These are phyloP conservation scores for Anastrepha obliqua DNA, from an alignment of 1,140 invertebrate genomes.

Conservation along the genomic window DNA sequence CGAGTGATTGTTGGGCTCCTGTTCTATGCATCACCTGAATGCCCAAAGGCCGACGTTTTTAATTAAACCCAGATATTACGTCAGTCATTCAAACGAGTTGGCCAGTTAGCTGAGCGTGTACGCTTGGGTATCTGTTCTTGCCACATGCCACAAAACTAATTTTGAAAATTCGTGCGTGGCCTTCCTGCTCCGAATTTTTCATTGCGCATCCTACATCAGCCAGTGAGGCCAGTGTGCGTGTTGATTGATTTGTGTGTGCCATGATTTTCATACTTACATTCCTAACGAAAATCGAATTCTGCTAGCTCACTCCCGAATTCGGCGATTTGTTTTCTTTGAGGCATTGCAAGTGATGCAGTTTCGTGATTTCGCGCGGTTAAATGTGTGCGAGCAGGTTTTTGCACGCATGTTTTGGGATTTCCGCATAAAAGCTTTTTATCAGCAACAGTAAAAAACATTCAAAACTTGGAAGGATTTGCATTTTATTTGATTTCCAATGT, in stretches of 20 bases:
- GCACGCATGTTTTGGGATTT: too few relatives aligned
- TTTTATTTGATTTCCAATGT: not conserved
- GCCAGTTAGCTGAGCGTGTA: not conserved
- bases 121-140: conserved; percentile 12
- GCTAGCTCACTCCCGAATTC: too few relatives aligned
- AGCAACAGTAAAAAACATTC: not conserved
- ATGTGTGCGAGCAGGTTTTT: too few relatives aligned
- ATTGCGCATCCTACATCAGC: not conserved
- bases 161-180: not conserved
- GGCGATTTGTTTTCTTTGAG: not conserved
- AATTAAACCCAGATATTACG: conserved; percentile 22
- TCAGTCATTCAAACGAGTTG: conserved; percentile 28
- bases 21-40: not conserved
- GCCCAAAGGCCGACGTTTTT: conserved; percentile 42
- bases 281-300: too few relatives aligned
- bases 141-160: conserved; percentile 48
- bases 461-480: not conserved
- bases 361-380: too few relatives aligned
- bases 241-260: too few relatives aligned
- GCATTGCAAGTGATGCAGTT: too few relatives aligned
- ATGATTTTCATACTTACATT: too few relatives aligned
- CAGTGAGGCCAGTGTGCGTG: too few relatives aligned
- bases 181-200: not conserved
- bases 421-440: not conserved
- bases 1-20: not conserved